These are phyloP conservation scores for Muscicapa striata DNA, from an alignment of 2,797 vertebrate species.

Conservation along the genomic window DNA sequence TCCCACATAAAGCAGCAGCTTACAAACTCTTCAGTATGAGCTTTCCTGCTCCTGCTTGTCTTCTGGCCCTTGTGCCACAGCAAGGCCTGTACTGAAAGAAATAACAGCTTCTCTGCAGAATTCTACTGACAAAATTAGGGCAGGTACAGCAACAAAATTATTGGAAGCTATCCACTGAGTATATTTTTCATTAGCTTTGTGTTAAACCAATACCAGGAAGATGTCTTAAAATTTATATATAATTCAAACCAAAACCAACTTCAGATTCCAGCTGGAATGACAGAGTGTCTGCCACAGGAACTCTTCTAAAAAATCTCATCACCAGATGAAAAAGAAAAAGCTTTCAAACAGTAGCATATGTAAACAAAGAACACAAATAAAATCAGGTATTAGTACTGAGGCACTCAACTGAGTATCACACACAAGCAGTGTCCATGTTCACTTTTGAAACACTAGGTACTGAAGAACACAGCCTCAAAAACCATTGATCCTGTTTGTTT, in stretches of 20 bases:
- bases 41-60: background rate
- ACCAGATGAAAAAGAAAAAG: background rate
- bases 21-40: background rate
- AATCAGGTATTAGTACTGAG: background rate
- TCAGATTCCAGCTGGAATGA: background rate
- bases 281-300: rapidly evolving
- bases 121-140: background rate
- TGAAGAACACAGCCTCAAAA: background rate
- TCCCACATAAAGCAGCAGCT: background rate
- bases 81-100: background rate
- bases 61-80: background rate
- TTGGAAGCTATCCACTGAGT: background rate
- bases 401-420: background rate
- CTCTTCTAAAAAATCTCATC: background rate
- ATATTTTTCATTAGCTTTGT: background rate
- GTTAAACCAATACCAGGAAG: background rate
- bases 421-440: background rate
- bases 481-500: background rate
- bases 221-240: background rate
- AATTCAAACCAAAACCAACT: background rate
- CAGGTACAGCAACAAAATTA: background rate
- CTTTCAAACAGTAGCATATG: background rate
- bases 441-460: background rate
- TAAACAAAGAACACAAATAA: background rate
- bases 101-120: background rate